Evolutionary conservation across 2,113 vertebrate genomes (phyloP).

Genomic region (Gymnobelideus leadbeateri): DNA sequence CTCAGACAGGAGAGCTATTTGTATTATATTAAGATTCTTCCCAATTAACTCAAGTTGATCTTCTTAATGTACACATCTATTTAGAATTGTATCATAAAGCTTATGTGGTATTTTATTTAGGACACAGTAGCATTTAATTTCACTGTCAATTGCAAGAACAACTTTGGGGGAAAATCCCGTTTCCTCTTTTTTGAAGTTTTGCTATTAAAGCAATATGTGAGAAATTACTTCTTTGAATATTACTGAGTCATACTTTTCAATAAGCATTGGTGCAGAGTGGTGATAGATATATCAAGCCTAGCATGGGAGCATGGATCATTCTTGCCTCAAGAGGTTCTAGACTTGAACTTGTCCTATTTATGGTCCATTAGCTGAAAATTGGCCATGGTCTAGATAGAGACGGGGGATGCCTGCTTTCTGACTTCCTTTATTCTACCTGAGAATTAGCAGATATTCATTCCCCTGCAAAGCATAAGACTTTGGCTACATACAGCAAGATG

Average conservation of each 20-base stretch:
- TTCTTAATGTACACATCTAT: neutral
- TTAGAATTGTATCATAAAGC: neutral
- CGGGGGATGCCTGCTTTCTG: neutral
- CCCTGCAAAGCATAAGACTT: neutral
- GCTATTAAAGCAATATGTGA: neutral
- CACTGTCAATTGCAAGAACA: neutral
- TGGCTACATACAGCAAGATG: neutral
- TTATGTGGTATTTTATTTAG: neutral
- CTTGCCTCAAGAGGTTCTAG: conserved; percentile 31
- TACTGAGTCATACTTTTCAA: conserved; percentile 56
- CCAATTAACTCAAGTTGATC: neutral
- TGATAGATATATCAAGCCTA: conserved; percentile 13
- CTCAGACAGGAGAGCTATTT: neutral
- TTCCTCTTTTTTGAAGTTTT: neutral
- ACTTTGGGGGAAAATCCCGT: neutral
- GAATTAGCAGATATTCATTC: conserved; percentile 18
- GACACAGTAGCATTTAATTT: neutral
- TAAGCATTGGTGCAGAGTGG: conserved; percentile 13
- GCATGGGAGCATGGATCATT: conserved; percentile 12
- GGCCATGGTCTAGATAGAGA: conserved; percentile 28
- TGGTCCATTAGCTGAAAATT: conserved; percentile 10
- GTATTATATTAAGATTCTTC: neutral
- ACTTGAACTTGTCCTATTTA: conserved; percentile 8
- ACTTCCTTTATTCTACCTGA: neutral
- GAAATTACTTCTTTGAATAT: conserved; percentile 38